phyloP scores from a whole-genome alignment of 1,140 invertebrate species.

The Battus philenor region DNA sequence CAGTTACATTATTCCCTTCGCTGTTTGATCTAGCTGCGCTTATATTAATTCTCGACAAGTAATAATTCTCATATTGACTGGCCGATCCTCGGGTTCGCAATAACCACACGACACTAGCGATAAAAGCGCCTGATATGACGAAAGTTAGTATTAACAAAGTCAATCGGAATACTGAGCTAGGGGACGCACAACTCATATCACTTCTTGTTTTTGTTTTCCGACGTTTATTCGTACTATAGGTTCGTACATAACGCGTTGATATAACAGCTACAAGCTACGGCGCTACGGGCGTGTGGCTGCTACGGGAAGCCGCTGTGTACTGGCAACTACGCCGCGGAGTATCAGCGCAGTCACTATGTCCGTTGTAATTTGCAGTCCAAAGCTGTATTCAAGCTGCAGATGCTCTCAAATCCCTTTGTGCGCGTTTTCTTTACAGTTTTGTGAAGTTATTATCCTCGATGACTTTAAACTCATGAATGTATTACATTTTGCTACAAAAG shows the following conservation, averaged over 20 bases:
- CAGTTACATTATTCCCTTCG: slow-evolving; percentile 48
- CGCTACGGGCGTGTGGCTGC: slow-evolving; percentile 46
- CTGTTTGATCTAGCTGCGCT: slow-evolving; percentile 39
- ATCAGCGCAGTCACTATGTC: slow-evolving; percentile 54
- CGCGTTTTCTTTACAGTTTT: slow-evolving; percentile 54
- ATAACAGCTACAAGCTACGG: slow-evolving; percentile 40
- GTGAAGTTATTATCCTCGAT: slow-evolving; percentile 49
- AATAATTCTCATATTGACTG: slow-evolving; percentile 71
- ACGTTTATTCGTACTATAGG: slow-evolving; percentile 35
- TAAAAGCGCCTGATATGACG: slow-evolving; percentile 58
- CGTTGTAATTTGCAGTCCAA: slow-evolving; percentile 61
- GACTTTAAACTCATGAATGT: slow-evolving; percentile 18
- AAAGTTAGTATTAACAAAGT: slow-evolving; percentile 65
- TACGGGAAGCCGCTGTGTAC: slow-evolving; percentile 49
- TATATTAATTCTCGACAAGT: slow-evolving; percentile 74
- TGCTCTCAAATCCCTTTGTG: slow-evolving; percentile 66
- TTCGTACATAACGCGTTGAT: slow-evolving; percentile 62
- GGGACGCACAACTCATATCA: slow-evolving; percentile 72
- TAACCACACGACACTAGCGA: slow-evolving; percentile 68
- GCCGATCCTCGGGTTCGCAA: slow-evolving; percentile 45
- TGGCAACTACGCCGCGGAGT: slow-evolving; percentile 27
- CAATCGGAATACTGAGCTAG: slow-evolving; percentile 55
- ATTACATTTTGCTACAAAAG: too few relatives aligned
- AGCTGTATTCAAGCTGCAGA: slow-evolving; percentile 60
- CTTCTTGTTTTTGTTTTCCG: slow-evolving; percentile 67